phyloP scores from a whole-genome alignment of 2,888 invertebrate genomes.

The Parnassius apollo region DNA sequence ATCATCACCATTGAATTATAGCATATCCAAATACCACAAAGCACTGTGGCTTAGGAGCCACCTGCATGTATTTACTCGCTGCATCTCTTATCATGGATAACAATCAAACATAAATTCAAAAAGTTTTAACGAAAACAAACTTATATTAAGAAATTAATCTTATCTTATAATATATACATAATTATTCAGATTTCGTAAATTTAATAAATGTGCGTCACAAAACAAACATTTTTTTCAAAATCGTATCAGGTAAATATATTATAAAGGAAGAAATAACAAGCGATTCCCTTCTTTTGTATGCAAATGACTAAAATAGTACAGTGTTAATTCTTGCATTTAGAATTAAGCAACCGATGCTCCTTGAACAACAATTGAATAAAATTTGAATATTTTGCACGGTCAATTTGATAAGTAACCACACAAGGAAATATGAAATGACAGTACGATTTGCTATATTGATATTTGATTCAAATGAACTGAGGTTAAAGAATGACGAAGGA shows the following conservation, averaged over 20 bases:
- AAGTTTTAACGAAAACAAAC: background rate
- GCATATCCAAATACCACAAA: too few species aligned
- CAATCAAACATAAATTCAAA: too few species aligned
- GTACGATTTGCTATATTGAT: slow-evolving; percentile 47
- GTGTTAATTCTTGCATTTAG: slow-evolving; percentile 44
- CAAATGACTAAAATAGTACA: slow-evolving; percentile 44
- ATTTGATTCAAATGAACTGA: slow-evolving; percentile 60
- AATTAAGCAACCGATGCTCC: slow-evolving; percentile 36
- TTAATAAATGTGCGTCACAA: slow-evolving; percentile 4
- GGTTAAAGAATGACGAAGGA: slow-evolving; percentile 6
- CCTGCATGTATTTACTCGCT: too few species aligned
- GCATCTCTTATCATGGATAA: too few species aligned
- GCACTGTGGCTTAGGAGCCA: too few species aligned
- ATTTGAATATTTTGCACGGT: slow-evolving; percentile 66
- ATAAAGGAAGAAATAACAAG: slow-evolving; percentile 17
- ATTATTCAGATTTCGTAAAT: background rate
- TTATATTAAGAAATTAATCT: slow-evolving; percentile 4
- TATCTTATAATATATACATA: background rate
- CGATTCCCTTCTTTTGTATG: slow-evolving; percentile 32
- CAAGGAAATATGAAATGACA: slow-evolving; percentile 33
- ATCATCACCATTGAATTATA: too few species aligned
- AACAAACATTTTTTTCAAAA: slow-evolving; percentile 3
- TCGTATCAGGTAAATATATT: slow-evolving; percentile 7
- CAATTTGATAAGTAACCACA: slow-evolving; percentile 69
- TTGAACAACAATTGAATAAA: slow-evolving; percentile 38